phyloP scores from a whole-genome alignment of 1,140 invertebrate genomes.

The Nautilus pompilius region DNA sequence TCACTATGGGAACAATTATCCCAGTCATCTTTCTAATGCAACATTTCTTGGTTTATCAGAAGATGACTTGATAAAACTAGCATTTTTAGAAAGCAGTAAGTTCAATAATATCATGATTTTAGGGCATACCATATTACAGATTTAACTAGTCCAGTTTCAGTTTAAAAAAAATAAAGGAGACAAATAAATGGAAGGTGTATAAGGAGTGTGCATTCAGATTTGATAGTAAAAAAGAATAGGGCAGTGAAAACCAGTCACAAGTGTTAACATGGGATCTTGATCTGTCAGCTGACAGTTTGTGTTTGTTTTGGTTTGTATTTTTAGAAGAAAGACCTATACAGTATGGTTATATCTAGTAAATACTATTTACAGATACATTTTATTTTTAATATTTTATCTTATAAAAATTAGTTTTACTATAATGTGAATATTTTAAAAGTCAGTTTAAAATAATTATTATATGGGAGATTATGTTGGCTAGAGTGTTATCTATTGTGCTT shows the following conservation, averaged over 20 bases:
- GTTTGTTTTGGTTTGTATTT: no score
- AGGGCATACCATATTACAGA: neutral
- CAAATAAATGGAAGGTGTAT: neutral
- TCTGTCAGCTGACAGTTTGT: no score
- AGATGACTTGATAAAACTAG: slow-evolving; percentile 34
- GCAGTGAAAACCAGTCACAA: neutral
- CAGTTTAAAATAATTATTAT: neutral
- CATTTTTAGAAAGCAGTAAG: slow-evolving; percentile 39
- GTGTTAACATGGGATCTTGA: no score
- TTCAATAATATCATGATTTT: no score
- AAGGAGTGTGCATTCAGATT: neutral
- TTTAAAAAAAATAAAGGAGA: neutral
- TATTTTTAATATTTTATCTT: neutral
- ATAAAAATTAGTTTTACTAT: neutral
- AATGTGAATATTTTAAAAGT: neutral
- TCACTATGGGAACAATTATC: slow-evolving; percentile 48
- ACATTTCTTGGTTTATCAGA: slow-evolving; percentile 36
- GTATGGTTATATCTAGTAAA: no score
- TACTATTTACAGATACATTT: no score
- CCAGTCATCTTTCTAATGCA: slow-evolving; percentile 28
- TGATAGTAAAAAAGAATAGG: neutral
- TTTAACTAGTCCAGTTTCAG: neutral
- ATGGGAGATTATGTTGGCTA: neutral
- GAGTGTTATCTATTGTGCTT: neutral
- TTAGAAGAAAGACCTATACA: no score